phyloP scores from a whole-genome alignment of 1,140 invertebrate species.

The Drosophila nannoptera region DNA sequence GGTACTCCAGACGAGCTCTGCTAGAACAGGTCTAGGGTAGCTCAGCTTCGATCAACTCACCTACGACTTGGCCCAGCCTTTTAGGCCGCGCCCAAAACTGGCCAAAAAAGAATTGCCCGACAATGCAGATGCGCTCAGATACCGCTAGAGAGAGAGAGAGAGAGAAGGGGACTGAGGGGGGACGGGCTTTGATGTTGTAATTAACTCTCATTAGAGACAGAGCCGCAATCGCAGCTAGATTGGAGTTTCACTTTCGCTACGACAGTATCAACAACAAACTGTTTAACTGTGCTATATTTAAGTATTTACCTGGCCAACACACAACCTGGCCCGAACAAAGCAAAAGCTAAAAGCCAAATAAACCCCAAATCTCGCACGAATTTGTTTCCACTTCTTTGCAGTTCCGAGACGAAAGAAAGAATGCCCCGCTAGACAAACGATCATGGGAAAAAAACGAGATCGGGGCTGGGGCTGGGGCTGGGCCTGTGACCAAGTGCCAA shows the following conservation, averaged over 20 bases:
- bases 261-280: slow-evolving; percentile 31
- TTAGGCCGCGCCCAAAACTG: slow-evolving; percentile 51
- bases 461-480: neutral
- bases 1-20: too few species aligned
- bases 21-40: slow-evolving; percentile 1
- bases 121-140: slow-evolving; percentile 31
- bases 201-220: slow-evolving; percentile 57
- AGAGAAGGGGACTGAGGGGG: neutral
- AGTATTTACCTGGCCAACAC: slow-evolving; percentile 55
- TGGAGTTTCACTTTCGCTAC: slow-evolving; percentile 55
- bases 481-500: slow-evolving; percentile 14
- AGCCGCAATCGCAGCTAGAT: slow-evolving; percentile 15
- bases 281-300: slow-evolving; percentile 57
- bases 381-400: slow-evolving; percentile 2
- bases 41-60: neutral
- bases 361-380: slow-evolving; percentile 47
- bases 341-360: slow-evolving; percentile 45
- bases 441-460: slow-evolving; percentile 58
- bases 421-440: slow-evolving; percentile 46
- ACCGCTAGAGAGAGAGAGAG: slow-evolving; percentile 8
- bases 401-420: slow-evolving; percentile 8
- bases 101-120: slow-evolving; percentile 15
- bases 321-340: slow-evolving; percentile 28
- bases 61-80: slow-evolving; percentile 20
- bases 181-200: slow-evolving; percentile 49